Evolutionary conservation across 2,113 vertebrate genomes (phyloP), one percentile per base, ranked within the genome.

Genomic region (Cynopterus brachyotis): DNA sequence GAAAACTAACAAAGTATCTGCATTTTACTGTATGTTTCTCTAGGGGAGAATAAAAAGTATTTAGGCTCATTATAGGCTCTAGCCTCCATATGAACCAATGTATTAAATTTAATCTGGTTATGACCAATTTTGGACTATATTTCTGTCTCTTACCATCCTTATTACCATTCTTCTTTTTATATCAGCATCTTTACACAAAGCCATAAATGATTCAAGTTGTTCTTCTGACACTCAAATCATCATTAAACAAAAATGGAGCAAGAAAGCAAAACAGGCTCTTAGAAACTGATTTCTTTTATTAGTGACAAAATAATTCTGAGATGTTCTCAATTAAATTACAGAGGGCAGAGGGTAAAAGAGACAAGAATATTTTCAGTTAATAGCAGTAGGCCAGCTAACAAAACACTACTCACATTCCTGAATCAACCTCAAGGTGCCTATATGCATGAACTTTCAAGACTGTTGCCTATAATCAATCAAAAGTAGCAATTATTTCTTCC

Each of bases 71-170:
- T 10, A 1, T 8, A 57, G 42, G 9, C 2, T 17, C 2, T 13
- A 7, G 50, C 47, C 4, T 82, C 11, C 13, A 32, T 1, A 4
- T 83, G 50, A 80, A 1, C 0, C 13, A 40, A n/a, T 0, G 3
- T 26, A 20, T 45, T 24, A 62, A 53, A 50, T 72, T 70, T 17
- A 42, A 57, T 53, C 3, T 82, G 11, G 57, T 35, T 70, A 86
- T 28, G 8, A 67, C 4, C 9, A 64, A 78, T 3, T 57, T 13
- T 47, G 2, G 22, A 83, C 2, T 22, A 42, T 22, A 32, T 28
- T n/a, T 60, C 13, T 80, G 22, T 9, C 26, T 83, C 12, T 69
- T 62, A 95, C 9, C 22, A 67, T 9, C 15, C 6, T 62, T 37
- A 32, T 1, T 35, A 8, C 5, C 53, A 89, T 60, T 5, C 47